phyloP scores from a whole-genome alignment of 2,888 invertebrate species.

The Melanargia galathea region DNA sequence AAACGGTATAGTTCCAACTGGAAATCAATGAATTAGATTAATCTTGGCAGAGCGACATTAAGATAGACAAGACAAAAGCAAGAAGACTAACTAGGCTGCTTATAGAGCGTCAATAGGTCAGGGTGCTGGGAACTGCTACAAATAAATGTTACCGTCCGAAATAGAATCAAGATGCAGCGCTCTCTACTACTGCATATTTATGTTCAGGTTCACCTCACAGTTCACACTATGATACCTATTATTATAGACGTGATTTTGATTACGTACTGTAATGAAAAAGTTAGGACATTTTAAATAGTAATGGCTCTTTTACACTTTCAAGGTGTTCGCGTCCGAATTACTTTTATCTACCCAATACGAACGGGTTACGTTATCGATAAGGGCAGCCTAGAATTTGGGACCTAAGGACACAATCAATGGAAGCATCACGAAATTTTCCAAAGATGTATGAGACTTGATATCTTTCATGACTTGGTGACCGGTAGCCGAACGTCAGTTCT shows the following conservation, averaged over 20 bases:
- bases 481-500: too few species aligned
- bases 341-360: too few species aligned
- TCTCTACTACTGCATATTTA: slow-evolving; percentile 9
- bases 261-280: background rate
- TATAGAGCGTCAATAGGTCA: slow-evolving; percentile 73
- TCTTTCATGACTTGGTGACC: too few species aligned
- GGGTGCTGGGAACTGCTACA: slow-evolving; percentile 63
- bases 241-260: too few species aligned
- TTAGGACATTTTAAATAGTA: too few species aligned
- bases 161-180: slow-evolving; percentile 36
- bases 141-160: slow-evolving; percentile 63
- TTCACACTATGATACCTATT: background rate
- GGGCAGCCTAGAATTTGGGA: too few species aligned
- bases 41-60: slow-evolving; percentile 1
- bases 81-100: slow-evolving; percentile 55
- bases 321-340: too few species aligned
- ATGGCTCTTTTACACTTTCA: too few species aligned
- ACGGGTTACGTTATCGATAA: too few species aligned
- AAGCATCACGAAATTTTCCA: too few species aligned
- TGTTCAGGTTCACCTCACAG: slow-evolving; percentile 1
- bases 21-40: background rate
- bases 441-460: too few species aligned
- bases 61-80: slow-evolving; percentile 57
- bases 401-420: too few species aligned
- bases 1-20: background rate